phyloP scores from a whole-genome alignment of 1,140 invertebrate genomes.

The Melitaea cinxia region DNA sequence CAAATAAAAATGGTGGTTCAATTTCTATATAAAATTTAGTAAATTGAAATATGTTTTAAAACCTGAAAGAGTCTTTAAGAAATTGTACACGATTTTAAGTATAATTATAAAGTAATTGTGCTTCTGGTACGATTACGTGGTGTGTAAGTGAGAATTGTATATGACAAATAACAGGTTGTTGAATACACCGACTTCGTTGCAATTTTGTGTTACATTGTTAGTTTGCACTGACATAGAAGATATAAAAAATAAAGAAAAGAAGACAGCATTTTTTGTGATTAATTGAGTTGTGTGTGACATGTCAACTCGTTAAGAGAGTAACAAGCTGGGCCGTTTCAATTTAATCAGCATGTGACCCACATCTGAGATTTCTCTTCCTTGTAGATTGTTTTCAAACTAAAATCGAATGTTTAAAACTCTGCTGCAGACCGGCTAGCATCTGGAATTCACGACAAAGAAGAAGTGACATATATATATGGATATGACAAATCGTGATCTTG shows the following conservation, averaged over 20 bases:
- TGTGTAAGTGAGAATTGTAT: slow-evolving; percentile 64
- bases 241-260: slow-evolving; percentile 14
- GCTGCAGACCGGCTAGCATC: slow-evolving; percentile 23
- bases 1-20: slow-evolving; percentile 81
- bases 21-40: slow-evolving; percentile 63
- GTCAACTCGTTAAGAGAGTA: slow-evolving; percentile 2
- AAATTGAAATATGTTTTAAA: slow-evolving; percentile 54
- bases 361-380: slow-evolving; percentile 81
- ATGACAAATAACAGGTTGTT: slow-evolving; percentile 80
- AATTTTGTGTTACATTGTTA: slow-evolving; percentile 63
- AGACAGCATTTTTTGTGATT: slow-evolving; percentile 7
- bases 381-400: slow-evolving; percentile 50
- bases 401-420: slow-evolving; percentile 36
- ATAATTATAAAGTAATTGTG: slow-evolving; percentile 45
- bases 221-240: slow-evolving; percentile 39
- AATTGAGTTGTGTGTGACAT: slow-evolving; percentile 9
- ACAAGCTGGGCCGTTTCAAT: slow-evolving; percentile 52
- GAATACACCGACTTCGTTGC: slow-evolving; percentile 75
- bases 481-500: slow-evolving; percentile 58
- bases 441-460: slow-evolving; percentile 12
- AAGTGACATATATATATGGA: slow-evolving; percentile 32
- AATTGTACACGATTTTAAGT: slow-evolving; percentile 50
- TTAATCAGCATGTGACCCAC: slow-evolving; percentile 84
- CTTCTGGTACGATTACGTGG: slow-evolving; percentile 62
- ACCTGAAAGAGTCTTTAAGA: slow-evolving; percentile 41